Conservation (phyloP, 2,113 vertebrate genomes). For the Acanthochromis polyacanthus region DNA sequence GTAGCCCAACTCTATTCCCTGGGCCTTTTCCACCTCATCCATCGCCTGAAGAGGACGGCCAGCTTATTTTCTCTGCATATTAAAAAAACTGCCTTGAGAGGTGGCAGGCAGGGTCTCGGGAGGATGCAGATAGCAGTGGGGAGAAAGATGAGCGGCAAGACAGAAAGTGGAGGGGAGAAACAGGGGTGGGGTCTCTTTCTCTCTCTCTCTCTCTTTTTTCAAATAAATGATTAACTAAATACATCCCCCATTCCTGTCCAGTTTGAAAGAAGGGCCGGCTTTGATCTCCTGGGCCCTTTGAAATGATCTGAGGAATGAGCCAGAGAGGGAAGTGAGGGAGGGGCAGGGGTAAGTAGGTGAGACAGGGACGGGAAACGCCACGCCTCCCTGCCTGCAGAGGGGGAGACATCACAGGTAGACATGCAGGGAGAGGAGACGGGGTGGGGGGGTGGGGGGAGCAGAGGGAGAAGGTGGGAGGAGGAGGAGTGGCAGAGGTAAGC, state of each 20-base stretch:
- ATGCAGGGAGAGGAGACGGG: constrained; percentile 10
- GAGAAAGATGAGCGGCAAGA: constrained; percentile 35
- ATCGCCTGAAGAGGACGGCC: constrained; percentile 56
- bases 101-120: constrained; percentile 57
- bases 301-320: constrained; percentile 72
- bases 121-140: constrained; percentile 34
- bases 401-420: constrained; percentile 55
- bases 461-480: background rate
- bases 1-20: constrained; percentile 54
- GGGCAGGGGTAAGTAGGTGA: constrained; percentile 38
- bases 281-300: constrained; percentile 80
- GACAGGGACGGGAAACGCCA: constrained; percentile 46
- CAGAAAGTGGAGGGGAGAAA: constrained; percentile 36
- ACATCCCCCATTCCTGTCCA: constrained; percentile 67
- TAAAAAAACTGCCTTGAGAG: constrained; percentile 64
- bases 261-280: constrained; percentile 73
- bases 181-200: constrained; percentile 12
- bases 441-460: too few relatives aligned
- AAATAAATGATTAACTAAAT: constrained; percentile 81
- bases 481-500: constrained; percentile 14
- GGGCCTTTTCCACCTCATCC: constrained; percentile 59
- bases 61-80: constrained; percentile 73
- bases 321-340: constrained; percentile 22
- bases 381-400: constrained; percentile 40
- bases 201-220: background rate